Conservation (phyloP, 2,113 vertebrate genomes). For the Accipiter cooperii region DNA sequence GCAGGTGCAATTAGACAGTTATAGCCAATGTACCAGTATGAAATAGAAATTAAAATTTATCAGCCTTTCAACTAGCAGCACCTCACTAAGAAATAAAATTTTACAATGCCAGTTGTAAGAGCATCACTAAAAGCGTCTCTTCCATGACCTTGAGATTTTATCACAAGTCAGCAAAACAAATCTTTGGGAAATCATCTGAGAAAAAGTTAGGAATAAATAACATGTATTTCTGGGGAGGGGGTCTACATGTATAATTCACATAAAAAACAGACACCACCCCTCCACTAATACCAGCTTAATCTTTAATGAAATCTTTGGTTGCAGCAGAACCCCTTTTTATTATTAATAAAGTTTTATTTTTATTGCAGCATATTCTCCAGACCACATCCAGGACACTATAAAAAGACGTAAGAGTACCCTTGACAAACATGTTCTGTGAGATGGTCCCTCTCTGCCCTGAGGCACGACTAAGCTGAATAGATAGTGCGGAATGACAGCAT, state of each 20-base stretch:
- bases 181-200: not conserved
- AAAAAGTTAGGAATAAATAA: not conserved
- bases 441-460: not conserved
- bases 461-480: not conserved
- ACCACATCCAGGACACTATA: not conserved
- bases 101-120: not conserved
- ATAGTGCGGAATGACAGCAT: not conserved
- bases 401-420: not conserved
- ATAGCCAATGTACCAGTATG: not conserved
- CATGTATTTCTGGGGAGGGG: not conserved
- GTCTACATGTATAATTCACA: not conserved
- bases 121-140: not conserved
- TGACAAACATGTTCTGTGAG: not conserved
- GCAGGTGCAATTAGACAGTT: not conserved
- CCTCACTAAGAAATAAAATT: not conserved
- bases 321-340: not conserved
- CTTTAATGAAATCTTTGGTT: not conserved
- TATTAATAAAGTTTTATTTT: constrained; percentile 6
- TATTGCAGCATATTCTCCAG: not conserved
- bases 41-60: constrained; percentile 16
- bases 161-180: not conserved
- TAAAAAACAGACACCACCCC: not conserved
- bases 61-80: not conserved
- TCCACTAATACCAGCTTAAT: not conserved
- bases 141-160: not conserved